These are phyloP conservation scores for Gymnobelideus leadbeateri DNA, from an alignment of 2,113 vertebrate genomes.

Conservation along the genomic window DNA sequence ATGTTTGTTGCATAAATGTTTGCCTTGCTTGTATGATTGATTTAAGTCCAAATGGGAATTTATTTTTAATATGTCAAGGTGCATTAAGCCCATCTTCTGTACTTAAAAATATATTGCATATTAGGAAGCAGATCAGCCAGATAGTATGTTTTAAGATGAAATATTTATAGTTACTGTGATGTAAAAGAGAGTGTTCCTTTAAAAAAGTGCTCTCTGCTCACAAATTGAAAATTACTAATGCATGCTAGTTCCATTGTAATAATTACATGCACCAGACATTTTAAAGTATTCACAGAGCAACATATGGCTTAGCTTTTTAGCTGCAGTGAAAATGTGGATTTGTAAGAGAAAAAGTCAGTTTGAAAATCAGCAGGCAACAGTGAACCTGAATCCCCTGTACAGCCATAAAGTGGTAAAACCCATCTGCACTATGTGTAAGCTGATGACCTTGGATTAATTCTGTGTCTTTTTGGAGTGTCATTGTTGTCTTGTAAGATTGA, in stretches of 20 bases:
- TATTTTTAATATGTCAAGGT: slow-evolving; percentile 27
- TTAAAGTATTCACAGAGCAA: slow-evolving; percentile 68
- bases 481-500: slow-evolving; percentile 30
- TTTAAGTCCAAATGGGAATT: slow-evolving; percentile 27
- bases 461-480: slow-evolving; percentile 67
- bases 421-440: slow-evolving; percentile 72
- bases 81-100: slow-evolving; percentile 1
- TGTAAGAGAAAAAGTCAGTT: slow-evolving; percentile 78
- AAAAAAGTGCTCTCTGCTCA: slow-evolving; percentile 24
- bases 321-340: slow-evolving; percentile 69
- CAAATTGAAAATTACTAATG: slow-evolving; percentile 63
- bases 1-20: neutral
- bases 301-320: slow-evolving; percentile 73
- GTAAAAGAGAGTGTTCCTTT: slow-evolving; percentile 9
- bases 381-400: slow-evolving; percentile 67
- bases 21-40: neutral
- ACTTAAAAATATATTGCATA: neutral
- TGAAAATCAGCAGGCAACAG: slow-evolving; percentile 74
- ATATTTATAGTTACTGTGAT: neutral
- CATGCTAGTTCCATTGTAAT: slow-evolving; percentile 55
- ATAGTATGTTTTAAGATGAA: slow-evolving; percentile 38
- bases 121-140: neutral
- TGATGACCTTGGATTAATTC: slow-evolving; percentile 80
- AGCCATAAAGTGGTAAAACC: slow-evolving; percentile 69
- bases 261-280: slow-evolving; percentile 62